These are phyloP conservation scores for Drosophila aldrichi DNA, from an alignment of 2,888 invertebrate genomes.

Conservation along the genomic window DNA sequence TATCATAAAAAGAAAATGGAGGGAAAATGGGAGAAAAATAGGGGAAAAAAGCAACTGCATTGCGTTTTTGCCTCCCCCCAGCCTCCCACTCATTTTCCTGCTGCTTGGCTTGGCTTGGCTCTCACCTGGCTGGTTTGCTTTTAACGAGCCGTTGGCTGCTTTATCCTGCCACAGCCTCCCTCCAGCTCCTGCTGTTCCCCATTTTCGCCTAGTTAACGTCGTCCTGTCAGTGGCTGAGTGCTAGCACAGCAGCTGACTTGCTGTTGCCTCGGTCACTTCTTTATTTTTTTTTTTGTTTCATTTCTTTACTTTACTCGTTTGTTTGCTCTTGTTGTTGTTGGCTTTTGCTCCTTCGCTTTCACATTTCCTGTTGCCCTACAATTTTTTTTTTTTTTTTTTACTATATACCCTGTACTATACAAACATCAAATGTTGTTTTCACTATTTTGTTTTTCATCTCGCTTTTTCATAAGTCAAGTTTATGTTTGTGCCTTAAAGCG, in stretches of 20 bases:
- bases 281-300: constrained; percentile 24
- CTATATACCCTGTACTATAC: constrained; percentile 33
- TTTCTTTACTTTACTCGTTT: constrained; percentile 22
- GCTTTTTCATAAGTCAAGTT: constrained; percentile 1
- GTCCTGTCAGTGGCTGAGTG: constrained; percentile 42
- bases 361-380: constrained; percentile 21
- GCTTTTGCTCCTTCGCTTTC: constrained; percentile 16
- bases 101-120: neutral
- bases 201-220: constrained; percentile 34
- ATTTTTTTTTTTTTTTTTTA: constrained; percentile 19
- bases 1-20: constrained; percentile 10
- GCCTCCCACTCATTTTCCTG: neutral
- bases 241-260: constrained; percentile 30
- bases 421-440: neutral
- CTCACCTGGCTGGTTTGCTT: constrained; percentile 59
- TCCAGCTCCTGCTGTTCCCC: neutral
- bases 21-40: neutral
- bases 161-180: constrained; percentile 5
- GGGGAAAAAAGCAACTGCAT: constrained; percentile 43
- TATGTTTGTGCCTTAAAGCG: neutral
- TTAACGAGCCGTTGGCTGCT: constrained; percentile 64
- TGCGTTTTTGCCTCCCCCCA: constrained; percentile 28
- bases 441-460: neutral
- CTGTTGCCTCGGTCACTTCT: constrained; percentile 53
- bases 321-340: constrained; percentile 27